A percentile compares a stretch with the other conserved stretches of the same genome.
Evolutionary conservation across 2,797 vertebrate species (phyloP).

Genomic region (Acanthiza pusilla): DNA sequence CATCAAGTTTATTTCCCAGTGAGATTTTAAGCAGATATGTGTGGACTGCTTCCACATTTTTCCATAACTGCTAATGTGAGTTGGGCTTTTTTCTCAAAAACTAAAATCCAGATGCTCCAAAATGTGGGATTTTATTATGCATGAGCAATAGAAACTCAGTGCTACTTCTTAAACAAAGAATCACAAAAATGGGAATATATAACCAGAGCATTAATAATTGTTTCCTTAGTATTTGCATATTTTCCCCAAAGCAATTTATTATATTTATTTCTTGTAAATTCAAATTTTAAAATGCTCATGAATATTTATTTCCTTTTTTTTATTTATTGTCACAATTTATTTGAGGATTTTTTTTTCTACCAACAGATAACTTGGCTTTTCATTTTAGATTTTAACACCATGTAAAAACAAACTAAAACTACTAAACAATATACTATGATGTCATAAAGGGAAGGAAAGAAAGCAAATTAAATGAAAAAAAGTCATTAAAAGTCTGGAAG

Average conservation of each 20-base stretch:
- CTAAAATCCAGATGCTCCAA: neutral
- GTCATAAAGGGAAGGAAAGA: neutral
- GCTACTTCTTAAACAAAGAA: neutral
- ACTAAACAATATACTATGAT: neutral
- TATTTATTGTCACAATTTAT: neutral
- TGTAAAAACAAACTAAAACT: neutral
- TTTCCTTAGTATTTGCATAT: conserved; percentile 23
- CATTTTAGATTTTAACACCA: neutral
- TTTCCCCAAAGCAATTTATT: neutral
- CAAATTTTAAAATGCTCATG: conserved; percentile 33
- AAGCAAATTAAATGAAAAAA: neutral
- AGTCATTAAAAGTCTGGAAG: neutral
- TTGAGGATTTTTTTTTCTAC: neutral
- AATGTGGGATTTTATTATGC: neutral
- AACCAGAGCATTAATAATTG: conserved; percentile 29
- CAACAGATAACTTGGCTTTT: neutral
- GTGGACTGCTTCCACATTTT: neutral
- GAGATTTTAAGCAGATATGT: neutral
- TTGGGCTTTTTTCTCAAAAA: neutral
- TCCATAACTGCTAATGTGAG: neutral
- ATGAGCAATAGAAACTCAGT: neutral
- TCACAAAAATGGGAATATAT: neutral
- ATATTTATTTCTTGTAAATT: conserved; percentile 38
- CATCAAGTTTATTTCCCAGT: neutral
- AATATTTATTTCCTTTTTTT: conserved; percentile 29